Evolutionary conservation across 2,797 vertebrate genomes (phyloP).

Genomic region (Florisuga fusca): DNA sequence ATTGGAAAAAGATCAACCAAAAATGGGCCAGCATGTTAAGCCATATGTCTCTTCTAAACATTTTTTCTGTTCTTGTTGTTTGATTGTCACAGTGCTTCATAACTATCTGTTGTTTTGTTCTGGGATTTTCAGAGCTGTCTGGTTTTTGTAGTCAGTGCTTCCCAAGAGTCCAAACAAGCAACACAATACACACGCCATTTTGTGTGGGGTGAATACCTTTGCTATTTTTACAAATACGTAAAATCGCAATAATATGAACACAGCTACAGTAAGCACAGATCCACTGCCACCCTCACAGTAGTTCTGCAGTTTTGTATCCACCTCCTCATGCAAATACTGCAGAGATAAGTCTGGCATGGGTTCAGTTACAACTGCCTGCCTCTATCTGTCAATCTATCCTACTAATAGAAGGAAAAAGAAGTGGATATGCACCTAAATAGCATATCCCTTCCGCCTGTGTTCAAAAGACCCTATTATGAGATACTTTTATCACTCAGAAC

Average conservation of each 20-base stretch:
- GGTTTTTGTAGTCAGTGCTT: not conserved
- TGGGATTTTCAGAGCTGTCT: not conserved
- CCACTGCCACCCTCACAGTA: not conserved
- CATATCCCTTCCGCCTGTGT: not conserved
- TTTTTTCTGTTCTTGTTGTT: conserved; percentile 63
- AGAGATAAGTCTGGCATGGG: not conserved
- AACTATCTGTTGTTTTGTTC: not conserved
- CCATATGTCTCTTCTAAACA: conserved; percentile 67
- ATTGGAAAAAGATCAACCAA: conserved; percentile 69
- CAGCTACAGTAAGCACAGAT: not conserved
- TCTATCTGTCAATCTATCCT: conserved; percentile 22
- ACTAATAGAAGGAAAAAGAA: conserved; percentile 12
- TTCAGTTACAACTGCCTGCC: conserved; percentile 26
- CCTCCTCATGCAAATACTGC: not conserved
- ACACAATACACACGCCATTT: not conserved
- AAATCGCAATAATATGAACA: not conserved
- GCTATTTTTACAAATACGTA: not conserved
- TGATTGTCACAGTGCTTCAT: conserved; percentile 8
- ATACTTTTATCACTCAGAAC: not conserved
- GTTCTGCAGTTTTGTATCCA: conserved; percentile 5
- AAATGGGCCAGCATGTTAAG: conserved; percentile 67
- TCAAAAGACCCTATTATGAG: not conserved
- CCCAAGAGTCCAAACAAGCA: not conserved
- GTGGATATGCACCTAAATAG: conserved; percentile 12
- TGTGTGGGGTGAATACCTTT: not conserved